Conservation (phyloP, 2,113 vertebrate genomes). For the Halichoeres trimaculatus region DNA sequence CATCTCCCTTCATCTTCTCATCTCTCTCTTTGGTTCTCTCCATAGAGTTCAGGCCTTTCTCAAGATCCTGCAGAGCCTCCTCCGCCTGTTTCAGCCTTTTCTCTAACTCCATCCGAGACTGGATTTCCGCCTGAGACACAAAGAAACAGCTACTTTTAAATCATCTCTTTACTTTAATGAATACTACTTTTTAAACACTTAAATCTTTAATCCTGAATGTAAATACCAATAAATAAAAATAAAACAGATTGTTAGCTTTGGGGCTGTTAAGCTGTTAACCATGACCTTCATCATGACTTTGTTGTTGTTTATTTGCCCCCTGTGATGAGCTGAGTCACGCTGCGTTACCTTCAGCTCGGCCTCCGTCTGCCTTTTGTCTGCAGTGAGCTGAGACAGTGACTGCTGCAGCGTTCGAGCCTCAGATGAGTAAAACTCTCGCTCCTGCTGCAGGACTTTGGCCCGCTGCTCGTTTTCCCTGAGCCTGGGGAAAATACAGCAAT, state of each 20-base stretch:
- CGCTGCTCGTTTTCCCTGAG: conserved; percentile 90
- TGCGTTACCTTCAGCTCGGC: conserved; percentile 91
- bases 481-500: conserved; percentile 72
- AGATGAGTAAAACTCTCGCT: conserved; percentile 92
- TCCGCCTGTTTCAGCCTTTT: conserved; percentile 90
- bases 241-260: too few species aligned
- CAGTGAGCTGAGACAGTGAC: conserved; percentile 91
- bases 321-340: conserved; percentile 11
- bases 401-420: conserved; percentile 91
- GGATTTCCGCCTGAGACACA: conserved; percentile 87
- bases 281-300: not conserved
- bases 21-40: conserved; percentile 90
- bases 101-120: conserved; percentile 93
- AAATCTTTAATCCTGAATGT: too few species aligned
- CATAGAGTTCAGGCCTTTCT: conserved; percentile 89
- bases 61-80: conserved; percentile 90
- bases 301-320: not conserved
- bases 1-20: conserved; percentile 94
- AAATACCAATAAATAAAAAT: too few species aligned
- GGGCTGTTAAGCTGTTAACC: too few species aligned
- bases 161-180: too few species aligned
- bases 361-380: conserved; percentile 93
- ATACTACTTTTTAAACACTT: too few species aligned
- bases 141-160: too few species aligned
- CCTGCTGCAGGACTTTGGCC: conserved; percentile 89